Base-by-base conservation (phyloP, 2,113 vertebrate species). In the Xenopus borealis region DNA sequence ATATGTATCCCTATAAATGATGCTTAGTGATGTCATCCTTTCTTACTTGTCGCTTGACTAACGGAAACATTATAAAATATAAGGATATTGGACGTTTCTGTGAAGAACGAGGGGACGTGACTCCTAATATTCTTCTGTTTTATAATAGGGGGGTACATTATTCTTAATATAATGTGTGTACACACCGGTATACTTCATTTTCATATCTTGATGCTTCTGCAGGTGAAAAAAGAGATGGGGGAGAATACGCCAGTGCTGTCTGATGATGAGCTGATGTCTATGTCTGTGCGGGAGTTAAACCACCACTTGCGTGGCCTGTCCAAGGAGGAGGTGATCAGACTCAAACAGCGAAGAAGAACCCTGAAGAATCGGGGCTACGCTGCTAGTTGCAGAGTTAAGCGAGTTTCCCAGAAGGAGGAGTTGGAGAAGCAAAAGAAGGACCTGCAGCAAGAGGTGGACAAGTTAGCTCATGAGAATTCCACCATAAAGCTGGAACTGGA, bases 401-500 rank as follows among this genome's bases (percentile, higher is more conserved):
- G 97, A 0, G 97, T 99, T 78, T 96, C 96, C 63, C 97, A 98
- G 86, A 98, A 96, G 83, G 97, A 99, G 85, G 96, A 98, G 90
- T 92, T 99, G 81, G 97, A 99, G 87, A 93, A 94, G 70, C 97
- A 99, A 85, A 98, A 98, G 89, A 93, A 83, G 16, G 96, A 96
- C 85, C 90, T 99, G 87, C 96, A 99, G 85, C 93, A 90, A 63
- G 97, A 99, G 86, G 97, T 99, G 86, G 96, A 99, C 87, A 98
- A 98, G 91, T 93, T 99, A 85, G 96, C 96, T 12, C 93, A 94
- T 1, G 97, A 99, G 91, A 99, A 99, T 0, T 96, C 95, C 44
- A 96, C 94, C 92, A 98, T 99, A 94, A 91, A 94, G 74, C 80
- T 97, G 82, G 97, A 99, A 94, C 93, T 99, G n/a, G 96, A 98